Evolutionary conservation across 2,797 vertebrate species (phyloP), one percentile per base, ranked within the genome.

Genomic region (Gymnocypris eckloni): DNA sequence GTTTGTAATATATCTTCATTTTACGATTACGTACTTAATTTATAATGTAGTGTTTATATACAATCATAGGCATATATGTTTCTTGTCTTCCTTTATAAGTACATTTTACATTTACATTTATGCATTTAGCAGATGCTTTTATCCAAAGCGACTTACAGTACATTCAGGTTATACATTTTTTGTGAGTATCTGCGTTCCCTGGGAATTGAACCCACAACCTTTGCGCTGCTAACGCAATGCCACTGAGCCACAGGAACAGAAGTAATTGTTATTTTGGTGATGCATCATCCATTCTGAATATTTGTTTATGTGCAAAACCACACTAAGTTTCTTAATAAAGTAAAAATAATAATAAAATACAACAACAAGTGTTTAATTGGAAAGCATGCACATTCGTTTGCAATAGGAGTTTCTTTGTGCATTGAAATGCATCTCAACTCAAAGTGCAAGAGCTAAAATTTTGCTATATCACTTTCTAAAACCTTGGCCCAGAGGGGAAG

Each of bases 401-500:
- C 20, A 77, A 43, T 48, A 13, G 48, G 25, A 75, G 59, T 4
- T 39, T 69, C 66, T 80, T 10, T 50, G 28, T 41, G 43, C 16
- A 64, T 13, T 79, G 64, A 66, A 67, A 78, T 70, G 56, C 41
- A 73, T 73, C 56, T 41, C 10, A 59, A 33, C 77, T 85, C 18
- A 4, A 75, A 76, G 22, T 67, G 15, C 33, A 56, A 78, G n/a
- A 69, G 52, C 37, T 79, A 18, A 70, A 59, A 28, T 85, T 76
- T 61, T 61, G 41, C 41, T 78, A 45, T 59, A 54, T 73, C 41
- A 67, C 70, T 86, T 81, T 86, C 69, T 86, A 66, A 86, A 79
- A 81, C 54, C 84, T 48, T 79, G 76, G 76, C 69, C 54, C 56
- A 41, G 78, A 73, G 78, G 78, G 72, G 61, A 75, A 67, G 43